phyloP scores from a whole-genome alignment of 2,797 vertebrate genomes.

The Spea hammondii region DNA sequence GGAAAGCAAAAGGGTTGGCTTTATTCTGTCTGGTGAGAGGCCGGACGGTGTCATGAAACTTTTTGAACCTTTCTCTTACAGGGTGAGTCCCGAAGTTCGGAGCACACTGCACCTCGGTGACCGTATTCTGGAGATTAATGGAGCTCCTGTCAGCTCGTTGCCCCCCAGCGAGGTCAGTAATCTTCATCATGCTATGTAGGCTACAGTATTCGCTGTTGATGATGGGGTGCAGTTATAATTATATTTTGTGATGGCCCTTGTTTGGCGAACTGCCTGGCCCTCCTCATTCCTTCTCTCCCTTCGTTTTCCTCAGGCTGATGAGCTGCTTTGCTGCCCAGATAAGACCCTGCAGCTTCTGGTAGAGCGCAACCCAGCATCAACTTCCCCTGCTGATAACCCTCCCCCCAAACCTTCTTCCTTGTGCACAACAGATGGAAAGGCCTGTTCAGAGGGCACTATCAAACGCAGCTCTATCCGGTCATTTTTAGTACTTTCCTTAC shows the following conservation, averaged over 20 bases:
- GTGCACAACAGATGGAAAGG: slow-evolving; percentile 45
- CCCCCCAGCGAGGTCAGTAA: slow-evolving; percentile 81
- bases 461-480: slow-evolving; percentile 69
- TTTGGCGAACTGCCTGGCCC: slow-evolving; percentile 3
- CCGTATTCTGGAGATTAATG: slow-evolving; percentile 94
- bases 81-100: slow-evolving; percentile 85
- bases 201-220: neutral
- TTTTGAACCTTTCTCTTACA: slow-evolving; percentile 56
- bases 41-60: neutral
- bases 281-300: slow-evolving; percentile 17
- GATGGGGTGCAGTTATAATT: neutral
- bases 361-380: slow-evolving; percentile 87
- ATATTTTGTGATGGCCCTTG: neutral
- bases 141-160: slow-evolving; percentile 80
- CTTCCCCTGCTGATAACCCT: slow-evolving; percentile 80
- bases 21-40: neutral
- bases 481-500: slow-evolving; percentile 46
- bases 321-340: slow-evolving; percentile 84
- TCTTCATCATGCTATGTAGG: neutral
- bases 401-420: slow-evolving; percentile 73
- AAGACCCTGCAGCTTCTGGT: slow-evolving; percentile 91
- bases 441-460: slow-evolving; percentile 9
- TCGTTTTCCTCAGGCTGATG: slow-evolving; percentile 77
- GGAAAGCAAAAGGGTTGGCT: no score
- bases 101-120: slow-evolving; percentile 93